Conservation (phyloP, 2,888 invertebrate species). For the Cryptocheilus praepositus region DNA sequence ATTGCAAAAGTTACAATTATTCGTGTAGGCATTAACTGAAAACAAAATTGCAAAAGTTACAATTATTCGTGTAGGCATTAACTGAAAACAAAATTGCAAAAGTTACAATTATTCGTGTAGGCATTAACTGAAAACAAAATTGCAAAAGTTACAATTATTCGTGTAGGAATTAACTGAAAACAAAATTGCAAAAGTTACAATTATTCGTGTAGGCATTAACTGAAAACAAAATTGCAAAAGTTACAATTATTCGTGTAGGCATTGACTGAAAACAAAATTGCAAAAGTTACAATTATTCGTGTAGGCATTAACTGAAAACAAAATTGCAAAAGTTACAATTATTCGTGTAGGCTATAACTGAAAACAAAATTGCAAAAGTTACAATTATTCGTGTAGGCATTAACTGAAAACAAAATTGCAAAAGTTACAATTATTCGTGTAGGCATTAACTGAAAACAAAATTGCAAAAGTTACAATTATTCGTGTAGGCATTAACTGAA, state of each 20-base stretch:
- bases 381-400: constrained; percentile 11
- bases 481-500: constrained; percentile 1
- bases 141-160: background rate
- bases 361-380: too few relatives aligned
- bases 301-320: background rate
- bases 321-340: too few relatives aligned
- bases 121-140: background rate
- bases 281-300: constrained; percentile 9
- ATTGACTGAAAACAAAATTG: background rate
- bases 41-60: too few relatives aligned
- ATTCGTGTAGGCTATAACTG: constrained; percentile 3
- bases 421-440: constrained; percentile 10
- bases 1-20: too few relatives aligned
- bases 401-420: too few relatives aligned
- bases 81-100: too few relatives aligned
- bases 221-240: too few relatives aligned
- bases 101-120: constrained; percentile 10
- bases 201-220: constrained; percentile 4
- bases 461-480: too few relatives aligned
- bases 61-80: constrained; percentile 7
- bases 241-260: constrained; percentile 12
- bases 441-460: background rate
- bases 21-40: constrained; percentile 1
- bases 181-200: too few relatives aligned
- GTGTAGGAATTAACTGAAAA: background rate